These are phyloP conservation scores for Oxytorus armatus DNA, from an alignment of 2,888 invertebrate genomes.

Conservation along the genomic window DNA sequence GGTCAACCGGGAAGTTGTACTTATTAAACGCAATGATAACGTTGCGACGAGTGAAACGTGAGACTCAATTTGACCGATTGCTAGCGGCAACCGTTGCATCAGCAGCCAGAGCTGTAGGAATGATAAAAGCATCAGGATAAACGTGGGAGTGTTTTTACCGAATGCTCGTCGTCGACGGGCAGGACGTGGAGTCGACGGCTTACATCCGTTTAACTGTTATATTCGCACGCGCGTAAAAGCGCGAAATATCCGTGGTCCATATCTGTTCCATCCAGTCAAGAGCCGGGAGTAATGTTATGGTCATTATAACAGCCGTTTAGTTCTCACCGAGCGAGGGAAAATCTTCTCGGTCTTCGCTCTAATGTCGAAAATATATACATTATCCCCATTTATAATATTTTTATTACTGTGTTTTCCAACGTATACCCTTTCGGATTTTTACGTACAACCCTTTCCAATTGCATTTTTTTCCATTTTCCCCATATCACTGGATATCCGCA, in stretches of 20 bases:
- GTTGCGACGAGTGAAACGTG: constrained; percentile 42
- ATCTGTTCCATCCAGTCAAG: constrained; percentile 41
- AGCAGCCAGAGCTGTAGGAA: constrained; percentile 6
- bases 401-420: no score
- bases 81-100: constrained; percentile 24
- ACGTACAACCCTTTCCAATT: no score
- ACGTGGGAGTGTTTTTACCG: constrained; percentile 59
- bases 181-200: constrained; percentile 57
- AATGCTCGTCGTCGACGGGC: constrained; percentile 34
- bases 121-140: constrained; percentile 60
- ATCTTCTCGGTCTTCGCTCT: not conserved
- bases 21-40: constrained; percentile 23
- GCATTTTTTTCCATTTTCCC: no score
- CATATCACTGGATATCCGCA: no score
- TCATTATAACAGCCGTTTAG: constrained; percentile 20
- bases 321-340: constrained; percentile 58
- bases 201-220: constrained; percentile 58
- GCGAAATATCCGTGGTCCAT: constrained; percentile 58
- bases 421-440: no score
- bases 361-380: constrained; percentile 8
- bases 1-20: constrained; percentile 18
- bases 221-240: constrained; percentile 60
- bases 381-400: constrained; percentile 19
- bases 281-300: constrained; percentile 26
- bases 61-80: constrained; percentile 53